A percentile compares a stretch with the other conserved stretches of the same genome.
These are phyloP conservation scores for Scyliorhinus canicula DNA, from an alignment of 2,797 vertebrate genomes.

Conservation along the genomic window DNA sequence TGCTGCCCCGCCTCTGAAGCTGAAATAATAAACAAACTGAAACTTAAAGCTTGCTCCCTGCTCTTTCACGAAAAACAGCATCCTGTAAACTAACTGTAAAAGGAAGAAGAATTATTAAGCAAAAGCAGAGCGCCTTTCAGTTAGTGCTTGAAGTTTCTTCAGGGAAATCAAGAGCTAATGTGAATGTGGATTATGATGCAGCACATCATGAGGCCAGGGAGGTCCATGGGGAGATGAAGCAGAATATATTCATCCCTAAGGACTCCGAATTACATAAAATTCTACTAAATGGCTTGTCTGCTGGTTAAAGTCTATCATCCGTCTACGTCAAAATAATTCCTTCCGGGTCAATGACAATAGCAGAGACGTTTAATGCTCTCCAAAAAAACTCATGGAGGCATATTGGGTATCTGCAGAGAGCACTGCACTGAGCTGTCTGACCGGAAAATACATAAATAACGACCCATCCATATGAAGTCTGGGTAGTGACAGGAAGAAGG, in stretches of 20 bases:
- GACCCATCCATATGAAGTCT: neutral
- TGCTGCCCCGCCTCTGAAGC: neutral
- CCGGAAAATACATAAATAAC: neutral
- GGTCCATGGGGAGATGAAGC: neutral
- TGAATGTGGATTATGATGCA: constrained; percentile 16
- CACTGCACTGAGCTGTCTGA: neutral
- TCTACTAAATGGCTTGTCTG: constrained; percentile 19
- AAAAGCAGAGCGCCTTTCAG: neutral
- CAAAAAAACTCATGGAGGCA: neutral
- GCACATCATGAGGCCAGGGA: neutral
- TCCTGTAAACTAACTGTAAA: neutral
- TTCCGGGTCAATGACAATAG: neutral
- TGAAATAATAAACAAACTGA: constrained; percentile 16
- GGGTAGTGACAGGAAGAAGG: neutral
- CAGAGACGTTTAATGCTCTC: neutral
- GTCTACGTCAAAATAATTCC: constrained; percentile 11
- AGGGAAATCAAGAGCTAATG: neutral
- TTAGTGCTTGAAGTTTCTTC: constrained; percentile 16
- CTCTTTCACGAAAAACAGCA: neutral
- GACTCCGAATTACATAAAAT: neutral
- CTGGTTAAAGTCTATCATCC: neutral
- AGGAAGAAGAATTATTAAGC: neutral
- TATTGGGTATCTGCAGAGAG: neutral
- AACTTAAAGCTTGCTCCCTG: neutral
- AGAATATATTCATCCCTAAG: neutral